A percentile compares a stretch with the other conserved stretches of the same genome.
Evolutionary conservation across 1,140 invertebrate genomes (phyloP).

Genomic region (Steinernema feltiae): DNA sequence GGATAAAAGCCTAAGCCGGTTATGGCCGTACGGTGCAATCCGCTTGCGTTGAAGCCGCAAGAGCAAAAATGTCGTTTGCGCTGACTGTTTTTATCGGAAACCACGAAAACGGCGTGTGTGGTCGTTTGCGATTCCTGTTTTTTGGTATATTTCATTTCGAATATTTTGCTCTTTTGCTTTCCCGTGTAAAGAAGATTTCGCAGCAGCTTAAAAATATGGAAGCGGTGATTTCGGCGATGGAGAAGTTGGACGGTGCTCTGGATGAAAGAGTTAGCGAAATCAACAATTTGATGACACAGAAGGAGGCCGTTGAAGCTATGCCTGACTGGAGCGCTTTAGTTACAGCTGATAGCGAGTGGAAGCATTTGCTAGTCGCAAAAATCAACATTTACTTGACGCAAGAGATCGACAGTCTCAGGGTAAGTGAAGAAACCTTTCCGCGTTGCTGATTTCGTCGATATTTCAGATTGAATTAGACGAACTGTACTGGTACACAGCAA

Average conservation of each 20-base stretch:
- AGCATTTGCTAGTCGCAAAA: background rate
- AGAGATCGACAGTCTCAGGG: background rate
- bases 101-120: too few species aligned
- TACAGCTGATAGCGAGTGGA: background rate
- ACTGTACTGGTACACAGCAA: background rate
- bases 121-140: too few species aligned
- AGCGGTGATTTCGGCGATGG: background rate
- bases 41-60: too few species aligned
- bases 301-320: background rate
- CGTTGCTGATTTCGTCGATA: background rate
- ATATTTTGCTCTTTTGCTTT: background rate
- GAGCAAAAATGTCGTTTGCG: too few species aligned
- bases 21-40: too few species aligned
- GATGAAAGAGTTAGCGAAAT: background rate
- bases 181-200: too few species aligned
- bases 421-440: background rate
- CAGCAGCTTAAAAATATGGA: background rate
- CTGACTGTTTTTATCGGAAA: too few species aligned
- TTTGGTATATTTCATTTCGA: too few species aligned
- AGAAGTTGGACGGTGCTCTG: background rate
- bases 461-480: background rate
- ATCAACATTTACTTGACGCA: background rate
- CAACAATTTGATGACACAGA: background rate
- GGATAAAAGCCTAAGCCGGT: too few species aligned
- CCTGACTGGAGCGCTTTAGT: background rate